Percentiles rank a stretch among this genome's conserved stretches.
phyloP scores from a whole-genome alignment of 2,113 vertebrate species.

The Barnardius zonarius region DNA sequence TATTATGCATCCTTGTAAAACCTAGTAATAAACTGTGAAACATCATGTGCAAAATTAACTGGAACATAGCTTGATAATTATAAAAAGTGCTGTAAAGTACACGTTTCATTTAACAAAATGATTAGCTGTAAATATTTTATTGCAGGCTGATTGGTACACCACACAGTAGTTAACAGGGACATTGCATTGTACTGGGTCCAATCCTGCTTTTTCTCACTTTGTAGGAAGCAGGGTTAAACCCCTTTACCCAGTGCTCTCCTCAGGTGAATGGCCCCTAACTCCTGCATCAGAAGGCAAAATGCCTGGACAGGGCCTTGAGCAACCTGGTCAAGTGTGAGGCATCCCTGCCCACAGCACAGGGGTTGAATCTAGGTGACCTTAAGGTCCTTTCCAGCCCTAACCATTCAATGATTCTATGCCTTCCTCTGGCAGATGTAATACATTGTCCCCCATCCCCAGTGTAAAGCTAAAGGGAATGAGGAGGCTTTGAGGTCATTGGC shows the following conservation, averaged over 20 bases:
- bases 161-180: not conserved
- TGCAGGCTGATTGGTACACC: not conserved
- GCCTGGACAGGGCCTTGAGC: not conserved
- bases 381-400: not conserved
- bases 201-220: not conserved
- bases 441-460: not conserved
- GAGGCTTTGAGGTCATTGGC: not conserved
- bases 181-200: not conserved
- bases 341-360: not conserved
- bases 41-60: not conserved
- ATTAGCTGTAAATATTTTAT: constrained; percentile 42
- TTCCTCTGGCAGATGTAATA: not conserved
- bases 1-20: not conserved
- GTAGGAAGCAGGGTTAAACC: not conserved
- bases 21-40: not conserved
- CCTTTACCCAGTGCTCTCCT: not conserved
- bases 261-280: not conserved
- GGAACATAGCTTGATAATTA: constrained; percentile 14
- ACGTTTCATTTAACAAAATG: constrained; percentile 30
- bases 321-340: not conserved
- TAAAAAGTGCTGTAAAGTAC: not conserved
- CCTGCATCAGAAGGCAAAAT: not conserved
- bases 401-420: not conserved
- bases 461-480: not conserved
- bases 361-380: not conserved